These are phyloP conservation scores for Corbicula japonica DNA, from an alignment of 2,888 invertebrate genomes.

Conservation along the genomic window DNA sequence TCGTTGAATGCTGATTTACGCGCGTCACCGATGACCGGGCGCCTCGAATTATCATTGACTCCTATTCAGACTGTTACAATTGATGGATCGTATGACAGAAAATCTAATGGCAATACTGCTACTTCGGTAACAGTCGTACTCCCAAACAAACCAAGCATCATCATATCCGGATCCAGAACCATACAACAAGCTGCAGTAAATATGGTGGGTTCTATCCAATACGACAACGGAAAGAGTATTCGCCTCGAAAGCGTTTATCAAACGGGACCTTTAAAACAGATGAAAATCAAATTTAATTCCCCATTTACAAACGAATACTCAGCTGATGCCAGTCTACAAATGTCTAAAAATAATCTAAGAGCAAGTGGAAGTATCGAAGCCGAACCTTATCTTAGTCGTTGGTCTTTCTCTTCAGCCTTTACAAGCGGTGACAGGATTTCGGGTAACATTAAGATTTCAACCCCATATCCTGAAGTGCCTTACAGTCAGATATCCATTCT, in stretches of 20 bases:
- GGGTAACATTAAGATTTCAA: slow-evolving; percentile 34
- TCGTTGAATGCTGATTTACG: slow-evolving; percentile 58
- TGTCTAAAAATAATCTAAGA: no score
- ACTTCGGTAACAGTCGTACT: slow-evolving; percentile 38
- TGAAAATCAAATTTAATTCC: slow-evolving; percentile 20
- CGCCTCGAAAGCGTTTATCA: slow-evolving; percentile 4
- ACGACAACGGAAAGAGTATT: background rate
- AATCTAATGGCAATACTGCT: slow-evolving; percentile 31
- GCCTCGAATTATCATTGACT: slow-evolving; percentile 64
- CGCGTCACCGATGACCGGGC: slow-evolving; percentile 63
- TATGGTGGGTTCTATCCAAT: no score
- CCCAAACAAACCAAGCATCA: slow-evolving; percentile 48
- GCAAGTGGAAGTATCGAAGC: slow-evolving; percentile 31
- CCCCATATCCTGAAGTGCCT: slow-evolving; percentile 11
- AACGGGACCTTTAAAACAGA: background rate
- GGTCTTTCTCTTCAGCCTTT: slow-evolving; percentile 19
- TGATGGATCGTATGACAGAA: slow-evolving; percentile 33
- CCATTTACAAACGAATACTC: slow-evolving; percentile 19
- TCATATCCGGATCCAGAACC: slow-evolving; percentile 26
- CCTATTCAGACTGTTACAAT: slow-evolving; percentile 38
- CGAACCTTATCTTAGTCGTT: slow-evolving; percentile 21
- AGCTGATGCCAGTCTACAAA: no score
- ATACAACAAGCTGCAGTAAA: background rate
- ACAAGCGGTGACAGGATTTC: slow-evolving; percentile 20
- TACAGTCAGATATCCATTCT: slow-evolving; percentile 22